A percentile compares a stretch with the other conserved stretches of the same genome.
Evolutionary conservation across 2,888 invertebrate genomes (phyloP).

Genomic region (Sinodicranocentrus sp.): DNA sequence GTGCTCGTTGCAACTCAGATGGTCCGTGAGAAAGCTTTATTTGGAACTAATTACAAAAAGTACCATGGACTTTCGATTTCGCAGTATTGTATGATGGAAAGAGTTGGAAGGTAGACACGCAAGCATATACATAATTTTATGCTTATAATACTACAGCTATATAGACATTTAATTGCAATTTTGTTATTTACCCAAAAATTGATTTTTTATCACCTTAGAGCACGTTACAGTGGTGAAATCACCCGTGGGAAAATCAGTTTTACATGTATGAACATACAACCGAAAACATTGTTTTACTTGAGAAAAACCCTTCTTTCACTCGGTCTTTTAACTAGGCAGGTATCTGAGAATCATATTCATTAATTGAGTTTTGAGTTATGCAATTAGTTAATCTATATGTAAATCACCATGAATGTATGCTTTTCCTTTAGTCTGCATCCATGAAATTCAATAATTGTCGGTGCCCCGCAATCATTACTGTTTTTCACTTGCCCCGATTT

Average conservation of each 20-base stretch:
- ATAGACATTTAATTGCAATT: no score
- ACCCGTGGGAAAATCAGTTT: constrained; percentile 84
- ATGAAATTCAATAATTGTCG: constrained; percentile 68
- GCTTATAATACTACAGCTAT: no score
- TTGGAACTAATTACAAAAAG: constrained; percentile 78
- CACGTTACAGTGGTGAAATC: constrained; percentile 85
- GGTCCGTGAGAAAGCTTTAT: constrained; percentile 82
- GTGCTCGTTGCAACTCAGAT: constrained; percentile 86
- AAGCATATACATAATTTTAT: no score
- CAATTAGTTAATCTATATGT: no score
- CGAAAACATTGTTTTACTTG: constrained; percentile 83
- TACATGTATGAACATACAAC: constrained; percentile 80
- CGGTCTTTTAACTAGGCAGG: constrained; percentile 83
- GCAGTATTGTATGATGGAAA: constrained; percentile 87
- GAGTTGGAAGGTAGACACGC: constrained; percentile 85
- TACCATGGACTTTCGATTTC: constrained; percentile 80
- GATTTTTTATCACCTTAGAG: constrained; percentile 75
- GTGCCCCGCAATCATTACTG: constrained; percentile 65
- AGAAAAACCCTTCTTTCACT: constrained; percentile 82
- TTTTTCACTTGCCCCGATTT: constrained; percentile 83
- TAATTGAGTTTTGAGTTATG: no score
- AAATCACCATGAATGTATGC: background rate
- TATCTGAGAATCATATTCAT: constrained; percentile 84
- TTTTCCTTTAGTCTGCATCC: constrained; percentile 81
- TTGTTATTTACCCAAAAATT: constrained; percentile 4